Percentiles rank a stretch among this genome's conserved stretches.
phyloP scores from a whole-genome alignment of 2,113 vertebrate species.

The Campylomormyrus tamandua region DNA sequence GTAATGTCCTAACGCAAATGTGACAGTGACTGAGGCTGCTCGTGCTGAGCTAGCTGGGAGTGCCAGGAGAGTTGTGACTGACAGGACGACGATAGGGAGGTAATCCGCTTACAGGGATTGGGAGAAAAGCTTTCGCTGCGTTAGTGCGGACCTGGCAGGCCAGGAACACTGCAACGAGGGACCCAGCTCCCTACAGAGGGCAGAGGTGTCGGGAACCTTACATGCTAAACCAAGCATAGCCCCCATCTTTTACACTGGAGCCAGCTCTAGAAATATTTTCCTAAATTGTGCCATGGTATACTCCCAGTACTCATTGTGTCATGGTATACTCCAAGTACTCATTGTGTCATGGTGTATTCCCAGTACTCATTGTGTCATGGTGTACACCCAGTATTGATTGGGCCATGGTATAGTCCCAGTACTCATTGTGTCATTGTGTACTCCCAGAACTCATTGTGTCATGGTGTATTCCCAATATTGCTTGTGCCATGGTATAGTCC shows the following conservation, averaged over 20 bases:
- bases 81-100: background rate
- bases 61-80: background rate
- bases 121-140: background rate
- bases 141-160: background rate
- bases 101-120: background rate
- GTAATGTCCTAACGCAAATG: background rate
- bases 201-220: background rate
- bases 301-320: background rate
- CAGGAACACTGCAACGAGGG: background rate
- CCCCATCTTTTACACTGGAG: background rate
- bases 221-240: background rate
- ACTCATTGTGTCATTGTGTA: background rate
- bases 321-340: background rate
- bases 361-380: background rate
- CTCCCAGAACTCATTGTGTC: background rate
- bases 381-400: background rate
- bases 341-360: background rate
- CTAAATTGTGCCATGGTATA: background rate
- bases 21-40: background rate
- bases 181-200: background rate
- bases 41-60: background rate
- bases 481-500: background rate
- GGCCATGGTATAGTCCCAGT: background rate
- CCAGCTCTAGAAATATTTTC: background rate
- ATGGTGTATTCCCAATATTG: background rate